These are phyloP conservation scores for Edolisoma coerulescens DNA, from an alignment of 2,113 vertebrate species.

Conservation along the genomic window DNA sequence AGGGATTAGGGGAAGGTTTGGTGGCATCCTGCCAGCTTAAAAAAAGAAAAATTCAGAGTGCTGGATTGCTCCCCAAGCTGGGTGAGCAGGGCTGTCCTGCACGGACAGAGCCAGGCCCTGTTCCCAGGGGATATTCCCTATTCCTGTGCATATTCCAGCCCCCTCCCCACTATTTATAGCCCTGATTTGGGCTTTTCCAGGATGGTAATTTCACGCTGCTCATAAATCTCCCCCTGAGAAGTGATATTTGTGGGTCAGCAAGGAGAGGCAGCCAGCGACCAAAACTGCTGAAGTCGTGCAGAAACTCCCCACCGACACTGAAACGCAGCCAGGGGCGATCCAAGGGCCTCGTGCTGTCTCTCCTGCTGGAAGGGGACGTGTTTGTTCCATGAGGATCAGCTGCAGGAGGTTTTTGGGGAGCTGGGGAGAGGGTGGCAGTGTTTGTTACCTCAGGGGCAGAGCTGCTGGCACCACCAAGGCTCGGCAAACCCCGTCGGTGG, in stretches of 20 bases:
- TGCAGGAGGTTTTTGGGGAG: not conserved
- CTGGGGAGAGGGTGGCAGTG: not conserved
- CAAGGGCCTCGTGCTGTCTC: not conserved
- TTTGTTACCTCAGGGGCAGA: not conserved
- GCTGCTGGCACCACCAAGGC: not conserved
- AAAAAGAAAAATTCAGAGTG: not conserved
- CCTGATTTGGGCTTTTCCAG: not conserved
- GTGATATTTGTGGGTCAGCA: slow-evolving; percentile 3
- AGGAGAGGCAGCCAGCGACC: slow-evolving; percentile 23
- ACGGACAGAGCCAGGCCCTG: not conserved
- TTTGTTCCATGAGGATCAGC: not conserved
- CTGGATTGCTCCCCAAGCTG: not conserved
- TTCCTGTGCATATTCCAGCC: not conserved
- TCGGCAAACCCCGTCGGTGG: not conserved
- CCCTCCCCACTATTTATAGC: slow-evolving; percentile 38
- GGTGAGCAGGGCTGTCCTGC: not conserved
- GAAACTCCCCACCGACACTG: not conserved
- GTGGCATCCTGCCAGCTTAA: not conserved
- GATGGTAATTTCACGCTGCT: slow-evolving; percentile 5
- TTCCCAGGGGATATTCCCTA: not conserved
- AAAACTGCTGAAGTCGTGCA: slow-evolving; percentile 12
- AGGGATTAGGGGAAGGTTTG: not conserved
- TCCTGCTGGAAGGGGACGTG: not conserved
- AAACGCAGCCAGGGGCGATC: not conserved
- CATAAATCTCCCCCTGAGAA: slow-evolving; percentile 10